Conservation (phyloP, 2,797 vertebrate genomes). For the Periophthalmus magnuspinnatus region DNA sequence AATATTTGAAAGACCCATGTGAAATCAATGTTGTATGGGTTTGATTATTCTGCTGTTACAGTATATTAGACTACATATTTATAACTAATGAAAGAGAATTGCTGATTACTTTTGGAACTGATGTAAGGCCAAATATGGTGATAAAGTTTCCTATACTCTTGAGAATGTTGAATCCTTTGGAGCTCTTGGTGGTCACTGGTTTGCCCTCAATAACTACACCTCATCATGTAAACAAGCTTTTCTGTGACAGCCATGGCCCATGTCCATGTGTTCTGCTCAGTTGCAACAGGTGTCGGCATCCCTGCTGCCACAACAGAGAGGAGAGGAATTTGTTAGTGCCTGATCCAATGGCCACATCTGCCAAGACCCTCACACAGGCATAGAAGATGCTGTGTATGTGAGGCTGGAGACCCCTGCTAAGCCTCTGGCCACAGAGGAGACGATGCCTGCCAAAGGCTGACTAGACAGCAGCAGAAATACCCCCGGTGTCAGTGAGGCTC, state of each 20-base stretch:
- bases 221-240: slow-evolving; percentile 26
- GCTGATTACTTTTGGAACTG: background rate
- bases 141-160: background rate
- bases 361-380: slow-evolving; percentile 37
- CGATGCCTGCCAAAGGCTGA: slow-evolving; percentile 53
- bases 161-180: background rate
- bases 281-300: slow-evolving; percentile 58
- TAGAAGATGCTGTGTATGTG: slow-evolving; percentile 23
- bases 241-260: slow-evolving; percentile 21
- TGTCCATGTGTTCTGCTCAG: slow-evolving; percentile 1
- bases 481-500: slow-evolving; percentile 19
- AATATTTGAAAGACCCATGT: background rate
- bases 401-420: slow-evolving; percentile 22
- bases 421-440: slow-evolving; percentile 56
- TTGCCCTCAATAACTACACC: slow-evolving; percentile 13
- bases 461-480: slow-evolving; percentile 22
- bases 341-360: slow-evolving; percentile 58
- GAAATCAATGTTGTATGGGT: background rate
- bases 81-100: background rate
- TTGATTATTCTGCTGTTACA: background rate
- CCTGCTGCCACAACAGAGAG: slow-evolving; percentile 21
- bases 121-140: background rate
- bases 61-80: background rate
- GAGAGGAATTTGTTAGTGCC: slow-evolving; percentile 55
- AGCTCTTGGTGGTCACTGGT: background rate